Evolutionary conservation across 2,797 vertebrate species (phyloP).

Genomic region (Neomorphus geoffroyi): DNA sequence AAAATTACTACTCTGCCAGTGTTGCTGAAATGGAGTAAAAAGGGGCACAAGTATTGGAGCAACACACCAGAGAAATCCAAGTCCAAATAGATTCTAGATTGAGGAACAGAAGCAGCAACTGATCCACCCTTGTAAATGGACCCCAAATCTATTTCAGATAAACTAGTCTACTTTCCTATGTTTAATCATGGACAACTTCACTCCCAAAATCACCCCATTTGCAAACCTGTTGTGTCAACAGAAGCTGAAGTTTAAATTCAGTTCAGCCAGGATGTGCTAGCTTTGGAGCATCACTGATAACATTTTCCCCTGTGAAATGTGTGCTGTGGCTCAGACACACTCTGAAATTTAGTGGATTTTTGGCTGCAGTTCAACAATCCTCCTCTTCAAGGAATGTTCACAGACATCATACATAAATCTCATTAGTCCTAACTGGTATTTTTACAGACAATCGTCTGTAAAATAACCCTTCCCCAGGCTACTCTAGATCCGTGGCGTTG

Average conservation of each 20-base stretch:
- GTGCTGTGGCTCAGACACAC: background rate
- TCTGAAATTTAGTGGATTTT: background rate
- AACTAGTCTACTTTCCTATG: background rate
- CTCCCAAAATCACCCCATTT: background rate
- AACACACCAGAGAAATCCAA: background rate
- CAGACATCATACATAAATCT: constrained; percentile 40
- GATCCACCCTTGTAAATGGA: background rate
- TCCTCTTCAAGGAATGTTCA: constrained; percentile 18
- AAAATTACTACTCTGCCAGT: background rate
- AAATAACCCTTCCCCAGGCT: constrained; percentile 41
- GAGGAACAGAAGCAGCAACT: background rate
- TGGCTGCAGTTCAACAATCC: background rate
- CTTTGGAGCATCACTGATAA: background rate
- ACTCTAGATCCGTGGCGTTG: background rate
- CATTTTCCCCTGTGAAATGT: background rate
- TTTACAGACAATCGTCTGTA: constrained; percentile 33
- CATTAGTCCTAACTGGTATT: constrained; percentile 19
- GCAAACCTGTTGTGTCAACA: background rate
- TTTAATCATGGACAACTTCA: background rate
- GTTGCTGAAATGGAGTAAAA: background rate
- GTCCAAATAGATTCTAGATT: background rate
- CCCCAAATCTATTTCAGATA: background rate
- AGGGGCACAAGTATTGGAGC: background rate
- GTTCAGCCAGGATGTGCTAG: background rate
- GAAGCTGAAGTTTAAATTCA: background rate